Base-by-base conservation (phyloP, 1,140 invertebrate species). In the Penaeus chinensis region DNA sequence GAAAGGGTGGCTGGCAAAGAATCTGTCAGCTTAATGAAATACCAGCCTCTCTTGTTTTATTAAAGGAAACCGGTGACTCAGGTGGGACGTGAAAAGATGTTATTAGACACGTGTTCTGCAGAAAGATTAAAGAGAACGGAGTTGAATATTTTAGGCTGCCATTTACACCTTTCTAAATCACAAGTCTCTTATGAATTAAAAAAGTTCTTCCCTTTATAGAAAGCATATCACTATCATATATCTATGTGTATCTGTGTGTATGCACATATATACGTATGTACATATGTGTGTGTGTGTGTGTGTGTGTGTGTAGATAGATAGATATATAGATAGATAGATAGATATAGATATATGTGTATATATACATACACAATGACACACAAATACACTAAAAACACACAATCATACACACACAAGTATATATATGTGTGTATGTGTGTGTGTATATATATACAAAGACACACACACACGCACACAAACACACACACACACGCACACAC, bases 261-360 rank as follows among this genome's bases (percentile, higher is more conserved):
- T 69, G 18, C 27, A 69, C 27, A 69, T 69, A 69, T 69, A 69
- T 69, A 69, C 27, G 27, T 69, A 69, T 69, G 27, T 69, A 69
- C 27, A 69, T 69, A 69, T 69, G 27, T 69, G 27, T 69, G 27
- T 18, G 27, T 18, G 27, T 18, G 27, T 18, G 27, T 18, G 18
- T 69, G 27, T 69, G 27, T 69, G 27, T 69, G 27, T 69, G 27
- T 69, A 18, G 22, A 69, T 69, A 18, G 22, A 69, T 69, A 69
- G 22, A 69, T 69, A 69, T 69, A 69, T 69, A 69, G 22, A 69
- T 69, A 69, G 22, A 69, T 69, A 69, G 22, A 69, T 69, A 7
- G 22, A 69, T 69, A 69, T 69, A 69, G 22, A 69, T 69, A 69
- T 69, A 69, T 69, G 27, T 69, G 27, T 69, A 69, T 69, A 24